A percentile compares a stretch with the other conserved stretches of the same genome.
These are phyloP conservation scores for Drosophila albomicans DNA, from an alignment of 1,140 invertebrate species.

Conservation along the genomic window DNA sequence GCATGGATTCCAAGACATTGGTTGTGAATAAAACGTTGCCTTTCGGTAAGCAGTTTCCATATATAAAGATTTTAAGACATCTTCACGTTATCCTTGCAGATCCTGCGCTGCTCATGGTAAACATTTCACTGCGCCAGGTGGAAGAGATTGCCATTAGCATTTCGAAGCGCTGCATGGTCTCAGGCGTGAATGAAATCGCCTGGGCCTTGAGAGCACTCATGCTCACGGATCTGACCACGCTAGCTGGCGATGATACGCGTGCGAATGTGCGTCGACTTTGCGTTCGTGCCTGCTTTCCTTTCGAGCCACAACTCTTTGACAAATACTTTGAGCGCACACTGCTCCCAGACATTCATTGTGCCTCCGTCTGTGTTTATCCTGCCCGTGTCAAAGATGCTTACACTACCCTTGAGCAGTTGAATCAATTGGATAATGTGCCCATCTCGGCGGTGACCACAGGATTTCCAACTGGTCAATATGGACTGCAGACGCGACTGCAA, in stretches of 20 bases:
- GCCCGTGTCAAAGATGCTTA: constrained; percentile 91
- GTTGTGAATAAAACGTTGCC: constrained; percentile 72
- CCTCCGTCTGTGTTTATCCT: constrained; percentile 98
- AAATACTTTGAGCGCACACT: constrained; percentile 74
- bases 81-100: constrained; percentile 38
- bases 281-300: constrained; percentile 73
- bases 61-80: background rate
- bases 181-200: constrained; percentile 85
- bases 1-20: constrained; percentile 53
- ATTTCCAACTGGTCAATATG: constrained; percentile 96
- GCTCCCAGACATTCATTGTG: constrained; percentile 86
- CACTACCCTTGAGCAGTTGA: constrained; percentile 87
- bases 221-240: constrained; percentile 96
- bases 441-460: constrained; percentile 97
- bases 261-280: constrained; percentile 93
- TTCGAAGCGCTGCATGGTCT: constrained; percentile 64
- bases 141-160: constrained; percentile 68
- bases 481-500: constrained; percentile 90
- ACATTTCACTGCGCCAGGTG: constrained; percentile 74
- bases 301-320: constrained; percentile 66
- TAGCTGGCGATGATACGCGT: constrained; percentile 95
- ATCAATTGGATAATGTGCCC: constrained; percentile 87
- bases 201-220: constrained; percentile 93
- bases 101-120: constrained; percentile 53
- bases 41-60: constrained; percentile 52